Conservation (phyloP, 1,140 invertebrate species). For the Helicoverpa zea region DNA sequence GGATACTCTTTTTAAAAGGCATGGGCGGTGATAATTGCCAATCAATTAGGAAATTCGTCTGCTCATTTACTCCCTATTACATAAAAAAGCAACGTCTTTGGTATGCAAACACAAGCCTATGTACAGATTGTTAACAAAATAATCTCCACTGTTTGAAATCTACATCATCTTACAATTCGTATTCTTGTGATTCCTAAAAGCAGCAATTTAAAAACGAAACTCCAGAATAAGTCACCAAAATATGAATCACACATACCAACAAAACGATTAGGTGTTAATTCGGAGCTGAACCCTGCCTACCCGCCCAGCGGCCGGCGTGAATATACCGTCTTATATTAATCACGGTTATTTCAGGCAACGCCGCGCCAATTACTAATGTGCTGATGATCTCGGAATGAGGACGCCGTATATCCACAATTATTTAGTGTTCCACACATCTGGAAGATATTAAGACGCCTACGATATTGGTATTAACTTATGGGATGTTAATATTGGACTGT, state of each 20-base stretch:
- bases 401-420: background rate
- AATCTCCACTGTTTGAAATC: no score
- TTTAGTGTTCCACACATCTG: slow-evolving; percentile 5
- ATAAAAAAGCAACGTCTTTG: no score
- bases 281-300: slow-evolving; percentile 20
- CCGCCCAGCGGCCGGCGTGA: slow-evolving; percentile 3
- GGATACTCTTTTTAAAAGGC: no score
- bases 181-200: background rate
- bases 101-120: no score
- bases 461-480: background rate
- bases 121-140: no score
- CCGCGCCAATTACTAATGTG: slow-evolving; percentile 1
- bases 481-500: slow-evolving; percentile 13
- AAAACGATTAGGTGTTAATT: slow-evolving; percentile 30
- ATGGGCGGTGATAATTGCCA: no score
- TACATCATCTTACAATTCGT: no score
- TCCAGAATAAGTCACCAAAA: slow-evolving; percentile 9
- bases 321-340: slow-evolving; percentile 36
- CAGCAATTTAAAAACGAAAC: background rate
- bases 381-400: slow-evolving; percentile 13
- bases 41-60: no score
- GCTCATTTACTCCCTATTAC: no score
- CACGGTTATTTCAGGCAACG: slow-evolving; percentile 33
- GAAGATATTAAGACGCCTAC: background rate
- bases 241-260: slow-evolving; percentile 40